Percentiles rank a stretch among this genome's conserved stretches.
Evolutionary conservation across 2,113 vertebrate species (phyloP).

Genomic region (Meleagris gallopavo): DNA sequence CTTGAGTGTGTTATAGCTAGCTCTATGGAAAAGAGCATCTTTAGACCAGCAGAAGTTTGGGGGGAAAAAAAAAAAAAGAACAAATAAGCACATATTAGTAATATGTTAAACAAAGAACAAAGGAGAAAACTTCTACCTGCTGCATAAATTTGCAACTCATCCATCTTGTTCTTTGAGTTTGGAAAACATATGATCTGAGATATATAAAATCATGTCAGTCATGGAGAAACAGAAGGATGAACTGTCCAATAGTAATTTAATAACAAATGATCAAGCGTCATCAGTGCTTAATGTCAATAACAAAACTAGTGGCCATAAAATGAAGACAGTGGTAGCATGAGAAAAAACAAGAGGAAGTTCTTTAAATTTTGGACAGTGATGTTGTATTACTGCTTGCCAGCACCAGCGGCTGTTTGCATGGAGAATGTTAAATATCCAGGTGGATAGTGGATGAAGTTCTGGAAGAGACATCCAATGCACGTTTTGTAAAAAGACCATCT

Average conservation of each 20-base stretch:
- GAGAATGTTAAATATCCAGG: background rate
- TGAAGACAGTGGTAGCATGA: background rate
- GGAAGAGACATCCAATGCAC: background rate
- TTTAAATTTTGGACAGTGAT: background rate
- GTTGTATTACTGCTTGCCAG: background rate
- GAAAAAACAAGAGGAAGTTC: background rate
- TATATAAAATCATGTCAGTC: background rate
- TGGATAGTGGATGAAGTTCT: background rate
- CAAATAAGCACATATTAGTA: background rate
- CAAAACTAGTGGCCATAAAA: background rate
- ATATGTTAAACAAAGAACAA: background rate
- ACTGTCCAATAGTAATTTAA: background rate
- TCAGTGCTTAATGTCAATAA: background rate
- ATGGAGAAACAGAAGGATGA: background rate
- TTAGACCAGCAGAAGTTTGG: background rate
- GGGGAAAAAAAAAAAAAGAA: background rate
- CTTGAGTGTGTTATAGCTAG: background rate
- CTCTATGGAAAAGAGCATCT: background rate
- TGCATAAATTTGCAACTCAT: background rate
- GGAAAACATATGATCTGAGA: background rate
- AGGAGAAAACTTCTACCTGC: background rate
- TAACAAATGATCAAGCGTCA: background rate
- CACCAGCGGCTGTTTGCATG: background rate
- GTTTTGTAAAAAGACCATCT: background rate
- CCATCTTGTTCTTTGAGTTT: background rate